Evolutionary conservation across 1,140 invertebrate genomes (phyloP).

Genomic region (Melipona quadrifasciata): DNA sequence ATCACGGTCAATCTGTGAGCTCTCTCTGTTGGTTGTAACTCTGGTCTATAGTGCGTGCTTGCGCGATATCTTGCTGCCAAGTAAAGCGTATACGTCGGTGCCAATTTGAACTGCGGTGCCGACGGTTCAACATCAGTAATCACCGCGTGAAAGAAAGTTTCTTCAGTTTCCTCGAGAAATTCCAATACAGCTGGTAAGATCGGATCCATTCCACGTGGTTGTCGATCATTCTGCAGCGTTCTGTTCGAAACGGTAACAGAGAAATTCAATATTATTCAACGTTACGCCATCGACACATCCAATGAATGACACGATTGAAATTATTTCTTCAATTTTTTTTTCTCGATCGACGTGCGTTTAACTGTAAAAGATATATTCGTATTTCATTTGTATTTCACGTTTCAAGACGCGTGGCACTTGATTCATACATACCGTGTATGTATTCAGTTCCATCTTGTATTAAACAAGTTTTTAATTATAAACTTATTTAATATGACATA

Average conservation of each 20-base stretch:
- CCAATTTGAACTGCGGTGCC: conserved; percentile 92
- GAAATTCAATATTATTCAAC: neutral
- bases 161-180: conserved; percentile 96
- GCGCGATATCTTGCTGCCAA: conserved; percentile 95
- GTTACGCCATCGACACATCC: no score
- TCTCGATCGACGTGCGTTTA: neutral
- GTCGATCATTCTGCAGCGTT: conserved; percentile 82
- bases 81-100: conserved; percentile 97
- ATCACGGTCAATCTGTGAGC: conserved; percentile 94
- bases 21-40: conserved; percentile 94
- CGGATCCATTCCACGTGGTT: conserved; percentile 89
- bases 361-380: neutral
- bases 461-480: neutral
- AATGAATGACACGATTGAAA: neutral
- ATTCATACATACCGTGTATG: no score
- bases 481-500: no score
- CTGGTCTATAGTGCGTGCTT: conserved; percentile 95
- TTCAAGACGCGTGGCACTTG: no score
- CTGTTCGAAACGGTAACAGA: conserved; percentile 62
- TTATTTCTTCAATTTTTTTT: neutral
- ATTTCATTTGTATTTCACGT: neutral
- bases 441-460: no score
- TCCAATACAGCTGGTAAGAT: conserved; percentile 97
- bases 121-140: conserved; percentile 94
- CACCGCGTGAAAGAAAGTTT: conserved; percentile 93